Percentiles rank a stretch among this genome's conserved stretches.
phyloP scores from a whole-genome alignment of 1,140 invertebrate species.

The Pararge aegeria region DNA sequence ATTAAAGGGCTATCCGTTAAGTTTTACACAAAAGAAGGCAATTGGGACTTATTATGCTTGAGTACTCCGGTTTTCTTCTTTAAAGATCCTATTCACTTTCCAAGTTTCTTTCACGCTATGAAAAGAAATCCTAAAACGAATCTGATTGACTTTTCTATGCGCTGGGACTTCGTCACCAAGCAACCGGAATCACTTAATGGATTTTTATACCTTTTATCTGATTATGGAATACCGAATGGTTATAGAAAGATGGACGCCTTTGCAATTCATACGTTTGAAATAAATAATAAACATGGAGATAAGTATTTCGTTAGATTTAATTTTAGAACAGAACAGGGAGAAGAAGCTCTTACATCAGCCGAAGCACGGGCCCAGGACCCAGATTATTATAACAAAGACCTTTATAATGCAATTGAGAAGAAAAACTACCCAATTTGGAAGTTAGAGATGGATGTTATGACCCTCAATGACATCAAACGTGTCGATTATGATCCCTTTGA shows the following conservation, averaged over 20 bases:
- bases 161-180: slow-evolving; percentile 93
- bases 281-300: slow-evolving; percentile 82
- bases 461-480: slow-evolving; percentile 74
- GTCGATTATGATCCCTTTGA: slow-evolving; percentile 84
- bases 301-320: slow-evolving; percentile 88
- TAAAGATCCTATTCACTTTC: slow-evolving; percentile 84
- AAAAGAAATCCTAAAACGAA: slow-evolving; percentile 86
- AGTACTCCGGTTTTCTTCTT: slow-evolving; percentile 87
- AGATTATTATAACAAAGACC: slow-evolving; percentile 52
- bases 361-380: slow-evolving; percentile 38
- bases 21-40: slow-evolving; percentile 87
- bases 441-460: slow-evolving; percentile 81
- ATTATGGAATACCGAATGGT: slow-evolving; percentile 94
- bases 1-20: slow-evolving; percentile 85
- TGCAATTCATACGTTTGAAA: slow-evolving; percentile 85
- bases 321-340: slow-evolving; percentile 85
- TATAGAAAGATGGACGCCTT: slow-evolving; percentile 85
- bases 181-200: slow-evolving; percentile 90
- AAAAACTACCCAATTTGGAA: slow-evolving; percentile 86
- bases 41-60: slow-evolving; percentile 86
- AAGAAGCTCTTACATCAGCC: slow-evolving; percentile 80
- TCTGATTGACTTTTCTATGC: slow-evolving; percentile 87
- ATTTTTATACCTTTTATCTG: slow-evolving; percentile 90
- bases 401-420: slow-evolving; percentile 53
- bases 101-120: slow-evolving; percentile 79